Conservation (phyloP, 2,113 vertebrate species). For the Otocyon megalotis region DNA sequence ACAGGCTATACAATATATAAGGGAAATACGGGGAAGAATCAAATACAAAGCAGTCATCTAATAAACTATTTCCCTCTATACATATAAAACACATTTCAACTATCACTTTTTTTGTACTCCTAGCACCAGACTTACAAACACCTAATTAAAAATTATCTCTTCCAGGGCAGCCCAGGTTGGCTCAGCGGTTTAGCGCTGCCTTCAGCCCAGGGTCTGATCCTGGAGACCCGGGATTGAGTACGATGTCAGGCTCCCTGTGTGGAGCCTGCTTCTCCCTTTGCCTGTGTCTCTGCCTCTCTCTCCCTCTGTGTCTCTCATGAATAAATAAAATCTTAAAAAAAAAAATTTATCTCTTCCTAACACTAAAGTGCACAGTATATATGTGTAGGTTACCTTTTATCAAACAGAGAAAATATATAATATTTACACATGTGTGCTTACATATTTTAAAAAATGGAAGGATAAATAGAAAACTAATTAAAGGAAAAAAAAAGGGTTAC, state of each 20-base stretch:
- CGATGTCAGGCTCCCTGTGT: too few species aligned
- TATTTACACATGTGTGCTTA: not conserved
- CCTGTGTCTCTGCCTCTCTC: too few species aligned
- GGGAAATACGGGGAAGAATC: not conserved
- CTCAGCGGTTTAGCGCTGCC: too few species aligned
- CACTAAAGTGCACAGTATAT: not conserved
- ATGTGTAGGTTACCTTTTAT: not conserved
- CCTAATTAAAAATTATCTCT: not conserved
- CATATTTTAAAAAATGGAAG: slow-evolving; percentile 18
- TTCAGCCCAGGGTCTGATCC: too few species aligned
- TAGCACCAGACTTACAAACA: not conserved
- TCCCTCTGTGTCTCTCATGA: too few species aligned
- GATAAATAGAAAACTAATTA: not conserved
- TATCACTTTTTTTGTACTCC: not conserved
- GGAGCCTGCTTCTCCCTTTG: too few species aligned
- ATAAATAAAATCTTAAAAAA: not conserved
- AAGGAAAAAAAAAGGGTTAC: not conserved
- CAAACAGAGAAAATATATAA: not conserved
- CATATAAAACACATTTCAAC: not conserved
- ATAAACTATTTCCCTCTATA: slow-evolving; percentile 24
- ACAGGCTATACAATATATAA: not conserved
- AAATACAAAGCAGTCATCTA: not conserved
- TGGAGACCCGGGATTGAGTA: too few species aligned
- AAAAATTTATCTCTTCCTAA: slow-evolving; percentile 15
- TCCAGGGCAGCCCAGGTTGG: not conserved